Evolutionary conservation across 2,888 invertebrate species (phyloP), one percentile per base, ranked within the genome.

Genomic region (Dicroscelio sp.): DNA sequence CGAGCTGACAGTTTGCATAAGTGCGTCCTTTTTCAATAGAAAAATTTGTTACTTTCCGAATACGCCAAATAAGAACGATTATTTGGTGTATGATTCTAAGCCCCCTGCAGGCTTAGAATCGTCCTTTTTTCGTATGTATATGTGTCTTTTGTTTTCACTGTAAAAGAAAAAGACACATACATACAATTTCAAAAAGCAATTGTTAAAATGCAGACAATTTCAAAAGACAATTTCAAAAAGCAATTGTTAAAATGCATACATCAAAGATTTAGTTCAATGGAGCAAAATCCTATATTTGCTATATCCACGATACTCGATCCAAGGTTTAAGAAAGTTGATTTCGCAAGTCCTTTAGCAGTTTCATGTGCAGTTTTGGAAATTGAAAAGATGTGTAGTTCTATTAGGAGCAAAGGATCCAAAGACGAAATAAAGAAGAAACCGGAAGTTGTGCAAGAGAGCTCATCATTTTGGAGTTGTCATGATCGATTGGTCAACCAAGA

Each of bases 291-390:
- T 17, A 17, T 35, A 38, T 35, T 67, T 14, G 78, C 86, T 17
- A 35, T 86, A 17, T 52, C 76, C 2, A 86, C 86, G 1, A 23
- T 86, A 12, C 38, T 86, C 2, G 86, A 86, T 30, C 78, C 86
- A 20, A 27, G 86, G 35, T 86, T 78, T 58, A 82, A 82, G 35
- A 78, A 87, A 27, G 48, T 79, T 17, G 48, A 86, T 20, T 86
- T 86, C 38, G 30, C 12, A 38, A 38, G 30, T 31, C 79, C 60
- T 33, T 48, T 80, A 27, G 60, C 73, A 23, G 60, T 58, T 63
- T 76, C 79, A 2, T 69, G 27, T 58, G 58, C 69, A 67, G 38
- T 71, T 55, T 6, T 12, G n/a, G 1, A 27, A 23, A 38, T 83
- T 12, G 33, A 38, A 17, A 30, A 55, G n/a, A 20, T 82, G 5